These are phyloP conservation scores for Neelides sp. DNA, from an alignment of 1,140 invertebrate genomes.

Conservation along the genomic window DNA sequence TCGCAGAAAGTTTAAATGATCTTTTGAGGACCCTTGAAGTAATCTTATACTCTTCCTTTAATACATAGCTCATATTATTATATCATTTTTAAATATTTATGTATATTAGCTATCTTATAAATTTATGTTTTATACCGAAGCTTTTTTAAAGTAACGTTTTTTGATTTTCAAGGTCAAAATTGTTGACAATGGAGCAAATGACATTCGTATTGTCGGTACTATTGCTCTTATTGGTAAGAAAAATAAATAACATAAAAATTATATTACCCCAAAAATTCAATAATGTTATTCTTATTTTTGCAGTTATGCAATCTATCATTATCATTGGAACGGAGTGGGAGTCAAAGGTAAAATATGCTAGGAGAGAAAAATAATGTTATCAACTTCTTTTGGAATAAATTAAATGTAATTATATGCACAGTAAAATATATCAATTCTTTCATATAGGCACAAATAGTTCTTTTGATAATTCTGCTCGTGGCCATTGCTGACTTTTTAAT, in stretches of 20 bases:
- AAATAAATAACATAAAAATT: not conserved
- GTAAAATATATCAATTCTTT: constrained; percentile 6
- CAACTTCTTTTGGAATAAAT: not conserved
- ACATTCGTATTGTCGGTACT: constrained; percentile 37
- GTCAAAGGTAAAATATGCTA: constrained; percentile 31
- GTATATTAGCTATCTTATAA: not conserved
- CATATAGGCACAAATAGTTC: constrained; percentile 45
- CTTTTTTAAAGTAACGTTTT: not conserved
- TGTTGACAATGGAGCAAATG: constrained; percentile 36
- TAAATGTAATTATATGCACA: not conserved
- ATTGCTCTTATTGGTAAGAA: constrained; percentile 35
- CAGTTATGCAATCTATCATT: constrained; percentile 34
- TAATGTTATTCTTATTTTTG: not conserved
- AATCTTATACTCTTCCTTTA: no score
- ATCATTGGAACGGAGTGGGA: constrained; percentile 39
- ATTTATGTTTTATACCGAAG: not conserved
- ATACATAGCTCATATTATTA: not conserved
- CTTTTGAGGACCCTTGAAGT: constrained; percentile 31
- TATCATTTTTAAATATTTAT: not conserved
- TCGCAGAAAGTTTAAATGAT: constrained; percentile 47
- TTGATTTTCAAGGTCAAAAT: constrained; percentile 29
- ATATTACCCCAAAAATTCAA: not conserved
- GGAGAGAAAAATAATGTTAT: constrained; percentile 5
- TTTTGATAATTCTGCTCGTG: constrained; percentile 44
- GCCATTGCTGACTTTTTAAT: constrained; percentile 47